Evolutionary conservation across 2,113 vertebrate genomes (phyloP).

Genomic region (Callocephalon fimbriatum): DNA sequence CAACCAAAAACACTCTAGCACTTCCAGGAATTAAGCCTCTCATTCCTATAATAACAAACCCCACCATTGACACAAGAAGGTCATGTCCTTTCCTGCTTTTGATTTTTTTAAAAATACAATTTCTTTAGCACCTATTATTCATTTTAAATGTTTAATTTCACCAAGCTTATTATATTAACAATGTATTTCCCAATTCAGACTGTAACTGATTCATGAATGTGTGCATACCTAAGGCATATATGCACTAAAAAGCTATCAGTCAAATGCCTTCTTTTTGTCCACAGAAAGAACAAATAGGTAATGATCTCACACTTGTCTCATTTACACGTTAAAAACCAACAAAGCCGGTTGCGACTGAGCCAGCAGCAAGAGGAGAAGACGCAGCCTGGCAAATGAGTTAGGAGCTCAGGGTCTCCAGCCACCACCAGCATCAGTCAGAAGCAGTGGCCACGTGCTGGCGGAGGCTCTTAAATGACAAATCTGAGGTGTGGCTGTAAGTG

Average conservation of each 20-base stretch:
- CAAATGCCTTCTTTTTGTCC: neutral
- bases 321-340: neutral
- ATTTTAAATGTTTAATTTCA: conserved; percentile 21
- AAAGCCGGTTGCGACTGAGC: neutral
- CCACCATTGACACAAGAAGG: conserved; percentile 7
- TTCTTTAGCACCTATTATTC: neutral
- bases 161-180: neutral
- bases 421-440: accelerated
- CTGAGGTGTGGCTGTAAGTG: neutral
- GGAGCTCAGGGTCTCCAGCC: neutral
- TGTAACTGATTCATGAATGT: neutral
- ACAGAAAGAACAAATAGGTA: neutral
- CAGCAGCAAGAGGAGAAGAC: neutral
- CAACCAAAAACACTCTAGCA: conserved; percentile 28
- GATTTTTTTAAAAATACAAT: neutral
- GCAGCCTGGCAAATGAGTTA: accelerated
- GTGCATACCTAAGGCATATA: neutral
- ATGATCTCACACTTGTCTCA: neutral
- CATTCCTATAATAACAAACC: conserved; percentile 45
- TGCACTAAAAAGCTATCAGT: neutral
- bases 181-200: neutral
- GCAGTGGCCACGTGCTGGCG: accelerated
- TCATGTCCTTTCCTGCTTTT: conserved; percentile 14
- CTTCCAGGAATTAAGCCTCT: conserved; percentile 67
- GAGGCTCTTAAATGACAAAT: neutral